Conservation (phyloP, 2,113 vertebrate species). For the Neolamprologus toae region DNA sequence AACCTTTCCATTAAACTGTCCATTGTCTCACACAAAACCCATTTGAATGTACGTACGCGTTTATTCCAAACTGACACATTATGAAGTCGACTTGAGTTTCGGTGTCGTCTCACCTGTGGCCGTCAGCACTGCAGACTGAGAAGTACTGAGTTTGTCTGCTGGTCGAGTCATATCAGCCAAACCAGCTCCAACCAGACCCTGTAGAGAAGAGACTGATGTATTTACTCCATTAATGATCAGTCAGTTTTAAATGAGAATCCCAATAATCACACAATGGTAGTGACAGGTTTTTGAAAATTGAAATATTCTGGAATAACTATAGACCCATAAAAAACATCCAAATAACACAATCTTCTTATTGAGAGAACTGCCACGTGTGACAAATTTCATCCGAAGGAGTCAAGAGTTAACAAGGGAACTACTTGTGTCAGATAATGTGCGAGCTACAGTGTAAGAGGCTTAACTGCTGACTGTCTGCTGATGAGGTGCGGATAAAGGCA, state of each 20-base stretch:
- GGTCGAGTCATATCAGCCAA: slow-evolving; percentile 94
- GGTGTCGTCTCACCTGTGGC: slow-evolving; percentile 80
- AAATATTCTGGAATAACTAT: neutral
- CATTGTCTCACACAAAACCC: neutral
- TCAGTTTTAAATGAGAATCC: neutral
- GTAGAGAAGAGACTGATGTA: neutral
- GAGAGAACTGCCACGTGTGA: neutral
- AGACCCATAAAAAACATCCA: neutral
- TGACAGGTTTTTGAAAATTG: neutral
- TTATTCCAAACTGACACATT: neutral
- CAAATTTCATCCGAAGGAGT: neutral
- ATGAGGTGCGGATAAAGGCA: neutral
- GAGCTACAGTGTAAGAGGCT: neutral
- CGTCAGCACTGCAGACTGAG: slow-evolving; percentile 87
- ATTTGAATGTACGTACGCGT: neutral
- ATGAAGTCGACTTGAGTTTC: neutral
- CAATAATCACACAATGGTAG: neutral
- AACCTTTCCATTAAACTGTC: neutral
- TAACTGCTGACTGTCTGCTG: neutral
- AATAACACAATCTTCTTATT: neutral
- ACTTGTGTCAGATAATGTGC: neutral
- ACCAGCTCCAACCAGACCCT: slow-evolving; percentile 90
- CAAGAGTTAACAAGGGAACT: neutral
- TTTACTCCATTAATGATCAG: neutral
- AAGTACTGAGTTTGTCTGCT: slow-evolving; percentile 90